Conservation (phyloP, 2,113 vertebrate genomes). For the Gambusia holbrooki region DNA sequence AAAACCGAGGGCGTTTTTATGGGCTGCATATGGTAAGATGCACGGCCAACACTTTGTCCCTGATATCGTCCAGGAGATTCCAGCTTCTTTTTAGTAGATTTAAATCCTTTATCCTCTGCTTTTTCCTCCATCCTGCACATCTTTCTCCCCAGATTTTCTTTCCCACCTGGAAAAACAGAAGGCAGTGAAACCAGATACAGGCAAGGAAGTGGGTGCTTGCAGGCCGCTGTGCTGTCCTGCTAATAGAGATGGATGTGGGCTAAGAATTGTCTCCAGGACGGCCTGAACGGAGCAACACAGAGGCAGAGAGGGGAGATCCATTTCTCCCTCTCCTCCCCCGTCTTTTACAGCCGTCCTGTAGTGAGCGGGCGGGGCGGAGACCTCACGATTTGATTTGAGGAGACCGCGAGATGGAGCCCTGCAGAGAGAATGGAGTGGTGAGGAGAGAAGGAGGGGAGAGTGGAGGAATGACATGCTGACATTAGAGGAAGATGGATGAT, state of each 20-base stretch:
- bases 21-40: no score
- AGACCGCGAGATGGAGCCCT: slow-evolving; percentile 22
- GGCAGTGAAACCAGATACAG: slow-evolving; percentile 73
- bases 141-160: slow-evolving; percentile 30
- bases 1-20: no score
- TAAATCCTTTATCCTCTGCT: slow-evolving; percentile 57
- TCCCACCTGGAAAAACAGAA: slow-evolving; percentile 77
- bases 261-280: slow-evolving; percentile 72
- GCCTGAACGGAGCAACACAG: slow-evolving; percentile 32
- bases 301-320: slow-evolving; percentile 47
- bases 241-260: slow-evolving; percentile 83
- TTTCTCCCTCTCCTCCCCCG: slow-evolving; percentile 62
- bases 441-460: slow-evolving; percentile 29
- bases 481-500: slow-evolving; percentile 56
- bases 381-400: slow-evolving; percentile 50
- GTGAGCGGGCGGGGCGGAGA: slow-evolving; percentile 55
- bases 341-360: slow-evolving; percentile 57
- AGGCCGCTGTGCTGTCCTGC: slow-evolving; percentile 53
- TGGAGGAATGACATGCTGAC: slow-evolving; percentile 57
- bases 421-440: slow-evolving; percentile 32
- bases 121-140: slow-evolving; percentile 23
- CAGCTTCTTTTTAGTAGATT: slow-evolving; percentile 46
- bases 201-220: slow-evolving; percentile 14
- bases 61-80: slow-evolving; percentile 30
- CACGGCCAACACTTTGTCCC: slow-evolving; percentile 1